Evolutionary conservation across 2,797 vertebrate species (phyloP).

Genomic region (Serranus cabrilla): DNA sequence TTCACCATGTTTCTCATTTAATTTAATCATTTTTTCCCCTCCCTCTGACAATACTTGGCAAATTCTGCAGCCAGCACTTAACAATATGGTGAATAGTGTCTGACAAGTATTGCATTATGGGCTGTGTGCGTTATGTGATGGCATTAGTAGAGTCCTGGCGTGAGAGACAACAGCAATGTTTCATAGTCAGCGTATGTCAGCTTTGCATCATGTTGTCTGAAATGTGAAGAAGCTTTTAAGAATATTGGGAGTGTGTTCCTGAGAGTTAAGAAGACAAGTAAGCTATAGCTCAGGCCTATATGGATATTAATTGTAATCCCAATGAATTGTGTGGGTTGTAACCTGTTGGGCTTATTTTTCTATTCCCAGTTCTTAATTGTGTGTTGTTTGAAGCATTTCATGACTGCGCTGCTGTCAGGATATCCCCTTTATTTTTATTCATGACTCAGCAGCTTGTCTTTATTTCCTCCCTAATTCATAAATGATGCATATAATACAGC

Average conservation of each 20-base stretch:
- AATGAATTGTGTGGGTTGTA: background rate
- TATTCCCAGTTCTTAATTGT: background rate
- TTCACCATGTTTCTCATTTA: background rate
- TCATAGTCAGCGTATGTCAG: background rate
- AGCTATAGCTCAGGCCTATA: background rate
- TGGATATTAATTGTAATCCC: conserved; percentile 17
- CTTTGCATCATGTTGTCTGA: conserved; percentile 12
- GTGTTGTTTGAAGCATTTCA: background rate
- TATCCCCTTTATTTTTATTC: conserved; percentile 15
- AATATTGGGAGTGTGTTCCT: conserved; percentile 13
- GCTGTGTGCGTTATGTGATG: conserved; percentile 1
- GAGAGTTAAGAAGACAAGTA: conserved; percentile 5
- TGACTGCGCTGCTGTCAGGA: background rate
- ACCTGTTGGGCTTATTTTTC: conserved; percentile 4
- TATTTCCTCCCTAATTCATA: conserved; percentile 12
- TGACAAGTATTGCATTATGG: conserved; percentile 4
- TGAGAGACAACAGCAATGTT: background rate
- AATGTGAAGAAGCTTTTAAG: conserved; percentile 17
- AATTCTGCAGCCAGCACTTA: conserved; percentile 1
- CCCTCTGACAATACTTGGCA: background rate
- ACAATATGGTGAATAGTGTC: conserved; percentile 9
- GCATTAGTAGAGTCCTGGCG: background rate
- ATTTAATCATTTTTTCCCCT: background rate
- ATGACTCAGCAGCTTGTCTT: conserved; percentile 5
- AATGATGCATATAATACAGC: conserved; percentile 9